Evolutionary conservation across 2,888 invertebrate species (phyloP).

Genomic region (Megaustenia siamemsis): DNA sequence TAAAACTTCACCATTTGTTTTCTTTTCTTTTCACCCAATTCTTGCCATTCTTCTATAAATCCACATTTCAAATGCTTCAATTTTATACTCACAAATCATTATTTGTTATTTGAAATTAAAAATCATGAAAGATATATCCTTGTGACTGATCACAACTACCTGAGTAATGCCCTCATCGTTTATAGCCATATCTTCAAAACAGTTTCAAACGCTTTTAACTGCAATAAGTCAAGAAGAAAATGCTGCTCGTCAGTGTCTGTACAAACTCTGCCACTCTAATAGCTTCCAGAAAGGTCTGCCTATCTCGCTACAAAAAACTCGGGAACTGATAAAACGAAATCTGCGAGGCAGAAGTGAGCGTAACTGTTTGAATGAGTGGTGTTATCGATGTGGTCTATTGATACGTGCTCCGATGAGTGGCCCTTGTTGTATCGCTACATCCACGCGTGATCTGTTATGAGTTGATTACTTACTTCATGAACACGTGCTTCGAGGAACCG

Average conservation of each 20-base stretch:
- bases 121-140: too few species aligned
- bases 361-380: not conserved
- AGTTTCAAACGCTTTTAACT: too few species aligned
- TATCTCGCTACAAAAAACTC: not conserved
- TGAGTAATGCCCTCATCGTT: too few species aligned
- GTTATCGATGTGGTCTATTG: conserved; percentile 30
- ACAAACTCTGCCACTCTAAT: conserved; percentile 6
- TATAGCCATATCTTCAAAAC: too few species aligned
- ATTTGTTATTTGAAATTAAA: too few species aligned
- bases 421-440: not conserved
- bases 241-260: not conserved
- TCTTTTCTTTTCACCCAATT: too few species aligned
- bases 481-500: conserved; percentile 14
- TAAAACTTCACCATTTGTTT: too few species aligned
- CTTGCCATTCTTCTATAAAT: too few species aligned
- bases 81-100: too few species aligned
- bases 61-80: too few species aligned
- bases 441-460: not conserved
- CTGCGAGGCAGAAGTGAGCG: not conserved
- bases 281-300: conserved; percentile 4
- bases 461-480: not conserved
- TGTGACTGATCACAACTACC: too few species aligned
- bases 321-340: conserved; percentile 1
- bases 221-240: conserved; percentile 5
- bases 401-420: not conserved